These are phyloP conservation scores for Epirrhoe alternata DNA, from an alignment of 2,888 invertebrate genomes.

Conservation along the genomic window DNA sequence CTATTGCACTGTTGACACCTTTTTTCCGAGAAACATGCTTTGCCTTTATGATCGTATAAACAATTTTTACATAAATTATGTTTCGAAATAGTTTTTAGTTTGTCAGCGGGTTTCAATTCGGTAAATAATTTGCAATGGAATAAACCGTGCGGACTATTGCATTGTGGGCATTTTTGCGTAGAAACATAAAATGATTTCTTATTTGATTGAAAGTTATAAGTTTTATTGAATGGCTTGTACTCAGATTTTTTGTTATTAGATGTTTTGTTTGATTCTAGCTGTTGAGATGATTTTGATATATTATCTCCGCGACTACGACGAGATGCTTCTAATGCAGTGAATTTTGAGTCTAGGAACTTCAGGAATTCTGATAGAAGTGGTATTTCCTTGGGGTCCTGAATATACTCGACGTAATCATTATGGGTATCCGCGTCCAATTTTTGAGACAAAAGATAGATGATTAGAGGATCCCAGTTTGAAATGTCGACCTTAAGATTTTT, in stretches of 20 bases:
- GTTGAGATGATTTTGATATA: conserved; percentile 2
- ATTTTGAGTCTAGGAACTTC: conserved; percentile 1
- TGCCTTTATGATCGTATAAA: too few relatives aligned
- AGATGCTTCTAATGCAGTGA: conserved; percentile 4
- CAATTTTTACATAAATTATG: neutral
- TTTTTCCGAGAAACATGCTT: too few relatives aligned
- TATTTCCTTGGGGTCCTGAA: neutral
- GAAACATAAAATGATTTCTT: conserved; percentile 8
- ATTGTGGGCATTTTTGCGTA: conserved; percentile 1
- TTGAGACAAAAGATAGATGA: too few relatives aligned
- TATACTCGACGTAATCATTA: too few relatives aligned
- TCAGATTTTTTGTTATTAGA: too few relatives aligned
- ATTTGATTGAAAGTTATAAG: neutral
- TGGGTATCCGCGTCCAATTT: too few relatives aligned
- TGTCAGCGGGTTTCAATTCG: conserved; percentile 3
- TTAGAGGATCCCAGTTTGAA: too few relatives aligned
- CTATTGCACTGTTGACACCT: too few relatives aligned
- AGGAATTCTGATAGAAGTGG: neutral
- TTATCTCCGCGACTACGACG: conserved; percentile 4
- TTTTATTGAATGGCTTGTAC: neutral
- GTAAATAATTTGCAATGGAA: conserved; percentile 4
- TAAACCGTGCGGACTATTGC: conserved; percentile 3
- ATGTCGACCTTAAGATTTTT: neutral
- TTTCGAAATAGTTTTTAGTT: neutral
- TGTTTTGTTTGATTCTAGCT: too few relatives aligned